These are phyloP conservation scores for Arge pagana DNA, from an alignment of 2,888 invertebrate species.

Conservation along the genomic window DNA sequence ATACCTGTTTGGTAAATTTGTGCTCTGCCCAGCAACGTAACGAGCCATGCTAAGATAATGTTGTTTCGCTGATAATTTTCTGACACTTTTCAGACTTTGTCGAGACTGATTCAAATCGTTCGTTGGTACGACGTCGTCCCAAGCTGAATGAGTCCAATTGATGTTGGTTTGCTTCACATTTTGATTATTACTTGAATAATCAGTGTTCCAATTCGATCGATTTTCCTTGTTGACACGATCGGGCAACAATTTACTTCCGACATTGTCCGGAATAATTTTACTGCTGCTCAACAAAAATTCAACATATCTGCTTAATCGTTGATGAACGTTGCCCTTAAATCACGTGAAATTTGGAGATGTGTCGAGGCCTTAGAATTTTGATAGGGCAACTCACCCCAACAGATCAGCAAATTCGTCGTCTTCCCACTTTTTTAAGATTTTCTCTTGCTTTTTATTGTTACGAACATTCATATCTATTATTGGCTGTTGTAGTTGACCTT, in stretches of 20 bases:
- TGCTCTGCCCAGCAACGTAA: slow-evolving; percentile 73
- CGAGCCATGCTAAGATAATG: slow-evolving; percentile 79
- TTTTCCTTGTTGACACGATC: slow-evolving; percentile 58
- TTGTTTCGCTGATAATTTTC: slow-evolving; percentile 66
- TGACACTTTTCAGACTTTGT: slow-evolving; percentile 50
- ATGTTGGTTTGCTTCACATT: slow-evolving; percentile 45
- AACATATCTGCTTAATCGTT: slow-evolving; percentile 1
- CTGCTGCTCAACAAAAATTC: slow-evolving; percentile 37
- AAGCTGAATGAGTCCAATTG: slow-evolving; percentile 49
- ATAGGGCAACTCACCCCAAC: slow-evolving; percentile 65
- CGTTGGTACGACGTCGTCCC: slow-evolving; percentile 46
- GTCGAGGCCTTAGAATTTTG: neutral
- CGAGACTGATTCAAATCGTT: slow-evolving; percentile 43
- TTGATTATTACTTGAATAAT: slow-evolving; percentile 57
- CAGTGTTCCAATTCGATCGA: slow-evolving; percentile 59
- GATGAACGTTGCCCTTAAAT: too few relatives aligned
- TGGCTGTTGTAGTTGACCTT: slow-evolving; percentile 46
- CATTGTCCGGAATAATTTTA: slow-evolving; percentile 47
- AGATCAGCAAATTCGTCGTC: slow-evolving; percentile 74
- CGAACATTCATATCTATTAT: slow-evolving; percentile 54
- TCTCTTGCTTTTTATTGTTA: slow-evolving; percentile 45
- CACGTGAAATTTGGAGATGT: neutral
- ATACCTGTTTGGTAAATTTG: slow-evolving; percentile 52
- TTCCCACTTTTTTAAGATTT: slow-evolving; percentile 45
- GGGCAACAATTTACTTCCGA: slow-evolving; percentile 44